Conservation (phyloP, 2,797 vertebrate genomes). For the Etheostoma perlongum region DNA sequence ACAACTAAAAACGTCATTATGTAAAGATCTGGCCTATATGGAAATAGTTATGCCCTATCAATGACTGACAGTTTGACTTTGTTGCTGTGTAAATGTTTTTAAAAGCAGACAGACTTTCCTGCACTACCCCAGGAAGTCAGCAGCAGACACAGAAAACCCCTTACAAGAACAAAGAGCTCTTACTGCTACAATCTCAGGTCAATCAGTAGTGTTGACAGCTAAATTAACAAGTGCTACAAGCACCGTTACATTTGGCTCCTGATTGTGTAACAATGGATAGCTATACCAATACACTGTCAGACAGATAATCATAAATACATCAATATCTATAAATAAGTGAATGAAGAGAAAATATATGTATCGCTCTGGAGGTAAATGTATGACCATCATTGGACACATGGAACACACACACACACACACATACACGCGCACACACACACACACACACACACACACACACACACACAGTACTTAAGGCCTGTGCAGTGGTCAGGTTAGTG, state of each 20-base stretch:
- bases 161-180: slow-evolving; percentile 47
- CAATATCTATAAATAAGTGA: slow-evolving; percentile 55
- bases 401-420: slow-evolving; percentile 16
- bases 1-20: neutral
- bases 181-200: slow-evolving; percentile 62
- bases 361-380: slow-evolving; percentile 26
- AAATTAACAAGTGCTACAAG: slow-evolving; percentile 72
- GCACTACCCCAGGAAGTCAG: slow-evolving; percentile 15
- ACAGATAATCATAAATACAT: slow-evolving; percentile 51
- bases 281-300: slow-evolving; percentile 35
- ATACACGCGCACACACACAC: slow-evolving; percentile 24
- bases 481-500: slow-evolving; percentile 76
- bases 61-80: slow-evolving; percentile 39
- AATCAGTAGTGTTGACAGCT: slow-evolving; percentile 70
- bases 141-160: slow-evolving; percentile 35
- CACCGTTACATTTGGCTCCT: slow-evolving; percentile 43
- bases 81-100: slow-evolving; percentile 31
- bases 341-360: slow-evolving; percentile 30
- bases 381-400: slow-evolving; percentile 29
- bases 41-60: slow-evolving; percentile 14
- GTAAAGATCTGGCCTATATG: slow-evolving; percentile 6
- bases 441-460: slow-evolving; percentile 29
- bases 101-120: slow-evolving; percentile 37
- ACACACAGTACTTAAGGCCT: slow-evolving; percentile 44
- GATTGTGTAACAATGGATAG: slow-evolving; percentile 46